These are phyloP conservation scores for Chloropsis hardwickii DNA, from an alignment of 2,113 vertebrate genomes.

Conservation along the genomic window DNA sequence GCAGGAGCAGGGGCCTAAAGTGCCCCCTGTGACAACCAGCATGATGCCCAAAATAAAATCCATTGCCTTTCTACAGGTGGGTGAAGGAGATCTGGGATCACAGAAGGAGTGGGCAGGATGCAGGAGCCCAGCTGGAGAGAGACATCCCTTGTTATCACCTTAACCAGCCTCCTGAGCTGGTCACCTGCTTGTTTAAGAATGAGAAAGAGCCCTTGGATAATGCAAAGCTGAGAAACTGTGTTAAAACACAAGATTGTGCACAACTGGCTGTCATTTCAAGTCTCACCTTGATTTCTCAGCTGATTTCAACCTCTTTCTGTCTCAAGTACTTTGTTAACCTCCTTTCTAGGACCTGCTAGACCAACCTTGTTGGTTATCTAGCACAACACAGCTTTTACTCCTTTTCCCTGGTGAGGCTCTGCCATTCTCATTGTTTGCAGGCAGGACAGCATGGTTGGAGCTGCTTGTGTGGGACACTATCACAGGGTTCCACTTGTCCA, in stretches of 20 bases:
- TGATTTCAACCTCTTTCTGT: background rate
- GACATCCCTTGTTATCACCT: background rate
- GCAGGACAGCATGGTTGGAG: background rate
- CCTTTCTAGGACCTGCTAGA: background rate
- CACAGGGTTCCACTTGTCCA: background rate
- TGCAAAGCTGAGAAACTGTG: background rate
- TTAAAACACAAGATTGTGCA: background rate
- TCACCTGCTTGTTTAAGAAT: background rate
- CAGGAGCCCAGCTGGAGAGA: background rate
- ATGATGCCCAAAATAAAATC: background rate
- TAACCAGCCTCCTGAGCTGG: background rate
- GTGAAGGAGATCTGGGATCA: background rate
- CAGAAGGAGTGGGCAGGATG: background rate
- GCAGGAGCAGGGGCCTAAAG: background rate
- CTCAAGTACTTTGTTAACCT: background rate
- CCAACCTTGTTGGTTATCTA: background rate
- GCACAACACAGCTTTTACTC: background rate
- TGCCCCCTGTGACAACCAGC: background rate
- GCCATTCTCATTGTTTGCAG: rapidly evolving
- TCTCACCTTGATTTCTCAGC: background rate
- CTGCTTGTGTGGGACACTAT: background rate
- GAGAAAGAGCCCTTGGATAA: background rate
- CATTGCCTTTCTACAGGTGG: background rate
- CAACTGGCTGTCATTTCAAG: background rate
- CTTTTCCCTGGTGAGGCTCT: background rate